Evolutionary conservation across 1,140 invertebrate species (phyloP).

Genomic region (Phymorhynchus buccinoides): DNA sequence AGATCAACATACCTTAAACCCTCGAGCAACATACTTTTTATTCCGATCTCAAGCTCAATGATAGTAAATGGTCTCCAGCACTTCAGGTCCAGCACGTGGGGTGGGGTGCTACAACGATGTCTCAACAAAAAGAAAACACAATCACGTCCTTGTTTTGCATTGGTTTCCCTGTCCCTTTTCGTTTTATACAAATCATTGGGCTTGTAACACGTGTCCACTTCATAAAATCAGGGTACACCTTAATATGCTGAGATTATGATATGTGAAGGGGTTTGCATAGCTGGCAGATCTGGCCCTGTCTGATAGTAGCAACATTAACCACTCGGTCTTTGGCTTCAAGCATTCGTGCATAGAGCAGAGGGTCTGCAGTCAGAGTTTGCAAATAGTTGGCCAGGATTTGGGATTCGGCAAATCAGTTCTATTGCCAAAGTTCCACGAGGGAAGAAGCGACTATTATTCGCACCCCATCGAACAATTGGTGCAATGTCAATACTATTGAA

Average conservation of each 20-base stretch:
- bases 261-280: conserved; percentile 31
- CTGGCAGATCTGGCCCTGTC: conserved; percentile 22
- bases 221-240: background rate
- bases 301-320: background rate
- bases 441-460: conserved; percentile 72
- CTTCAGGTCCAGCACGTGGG: no score
- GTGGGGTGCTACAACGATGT: no score
- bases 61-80: no score
- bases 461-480: conserved; percentile 81
- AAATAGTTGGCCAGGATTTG: conserved; percentile 90
- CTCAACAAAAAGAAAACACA: no score
- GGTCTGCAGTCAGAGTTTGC: conserved; percentile 74
- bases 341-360: conserved; percentile 59
- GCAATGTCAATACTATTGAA: conserved; percentile 74
- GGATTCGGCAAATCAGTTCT: conserved; percentile 92
- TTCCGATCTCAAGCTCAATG: no score
- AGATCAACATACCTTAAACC: no score
- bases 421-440: conserved; percentile 84
- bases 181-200: background rate
- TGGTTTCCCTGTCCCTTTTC: no score
- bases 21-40: no score
- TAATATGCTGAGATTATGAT: background rate
- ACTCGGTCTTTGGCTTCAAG: conserved; percentile 32
- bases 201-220: background rate
- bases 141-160: no score